These are phyloP conservation scores for Automeris io DNA, from an alignment of 2,888 invertebrate species.

Conservation along the genomic window DNA sequence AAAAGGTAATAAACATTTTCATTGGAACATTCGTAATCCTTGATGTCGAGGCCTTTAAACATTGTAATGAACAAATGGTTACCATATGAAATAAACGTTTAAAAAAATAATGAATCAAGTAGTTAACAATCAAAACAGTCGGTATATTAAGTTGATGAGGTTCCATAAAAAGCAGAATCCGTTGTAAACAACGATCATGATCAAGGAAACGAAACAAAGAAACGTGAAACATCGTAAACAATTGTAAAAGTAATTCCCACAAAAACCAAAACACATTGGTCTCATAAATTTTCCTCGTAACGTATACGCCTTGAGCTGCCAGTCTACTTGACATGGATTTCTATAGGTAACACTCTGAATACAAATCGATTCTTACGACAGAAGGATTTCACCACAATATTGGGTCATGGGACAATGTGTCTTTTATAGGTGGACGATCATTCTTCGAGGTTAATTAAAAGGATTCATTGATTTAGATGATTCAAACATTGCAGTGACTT, in stretches of 20 bases:
- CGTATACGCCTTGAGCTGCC: constrained; percentile 54
- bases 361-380: constrained; percentile 67
- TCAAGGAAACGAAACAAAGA: constrained; percentile 12
- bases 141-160: no score
- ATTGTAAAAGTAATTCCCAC: constrained; percentile 32
- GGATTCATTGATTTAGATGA: constrained; percentile 23
- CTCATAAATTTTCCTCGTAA: constrained; percentile 64
- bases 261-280: constrained; percentile 32
- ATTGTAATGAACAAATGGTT: no score
- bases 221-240: constrained; percentile 16
- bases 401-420: constrained; percentile 64
- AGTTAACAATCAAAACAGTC: no score
- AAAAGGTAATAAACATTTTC: no score
- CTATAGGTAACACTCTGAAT: constrained; percentile 63
- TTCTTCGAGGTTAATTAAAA: constrained; percentile 43
- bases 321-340: constrained; percentile 74
- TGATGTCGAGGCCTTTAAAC: no score
- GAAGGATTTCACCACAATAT: constrained; percentile 72
- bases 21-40: no score
- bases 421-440: constrained; percentile 33
- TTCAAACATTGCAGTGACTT: constrained; percentile 17
- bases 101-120: no score
- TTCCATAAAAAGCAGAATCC: no score
- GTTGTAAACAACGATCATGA: constrained; percentile 7
- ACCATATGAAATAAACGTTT: no score